Evolutionary conservation across 2,888 invertebrate species (phyloP).

Genomic region (Nomada ferruginata): DNA sequence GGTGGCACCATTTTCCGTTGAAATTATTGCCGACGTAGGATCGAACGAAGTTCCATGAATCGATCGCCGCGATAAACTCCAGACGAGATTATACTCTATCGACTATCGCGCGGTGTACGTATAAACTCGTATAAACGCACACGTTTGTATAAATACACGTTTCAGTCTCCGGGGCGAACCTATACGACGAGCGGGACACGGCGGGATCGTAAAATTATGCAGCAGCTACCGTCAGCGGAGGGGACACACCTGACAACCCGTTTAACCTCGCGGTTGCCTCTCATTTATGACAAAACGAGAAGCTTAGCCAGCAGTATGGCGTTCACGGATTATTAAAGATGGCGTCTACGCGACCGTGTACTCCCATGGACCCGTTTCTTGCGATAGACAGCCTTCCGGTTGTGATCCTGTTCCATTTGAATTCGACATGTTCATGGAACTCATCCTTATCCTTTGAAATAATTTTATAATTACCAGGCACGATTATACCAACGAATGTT

Average conservation of each 20-base stretch:
- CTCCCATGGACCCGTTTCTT: constrained; percentile 60
- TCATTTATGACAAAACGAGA: constrained; percentile 80
- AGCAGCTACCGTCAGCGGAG: constrained; percentile 70
- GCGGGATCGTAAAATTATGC: constrained; percentile 79
- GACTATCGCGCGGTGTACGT: constrained; percentile 7
- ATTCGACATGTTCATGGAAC: constrained; percentile 70
- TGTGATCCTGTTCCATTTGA: background rate
- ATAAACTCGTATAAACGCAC: background rate
- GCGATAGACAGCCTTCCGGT: constrained; percentile 36
- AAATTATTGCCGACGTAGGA: constrained; percentile 14
- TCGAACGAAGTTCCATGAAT: constrained; percentile 43
- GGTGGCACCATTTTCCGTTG: too few relatives aligned
- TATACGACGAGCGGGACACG: constrained; percentile 43
- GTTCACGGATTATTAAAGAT: constrained; percentile 81
- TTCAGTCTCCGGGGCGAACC: background rate
- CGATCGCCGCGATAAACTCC: constrained; percentile 49
- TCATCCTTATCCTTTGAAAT: too few relatives aligned
- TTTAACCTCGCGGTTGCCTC: constrained; percentile 78
- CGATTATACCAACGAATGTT: too few relatives aligned
- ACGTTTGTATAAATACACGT: background rate
- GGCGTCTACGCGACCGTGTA: constrained; percentile 67
- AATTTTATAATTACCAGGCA: background rate
- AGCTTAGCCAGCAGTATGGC: constrained; percentile 77
- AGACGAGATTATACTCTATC: constrained; percentile 48
- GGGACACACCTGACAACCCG: constrained; percentile 80